Conservation (phyloP, 2,113 vertebrate genomes). For the Bettongia penicillata region DNA sequence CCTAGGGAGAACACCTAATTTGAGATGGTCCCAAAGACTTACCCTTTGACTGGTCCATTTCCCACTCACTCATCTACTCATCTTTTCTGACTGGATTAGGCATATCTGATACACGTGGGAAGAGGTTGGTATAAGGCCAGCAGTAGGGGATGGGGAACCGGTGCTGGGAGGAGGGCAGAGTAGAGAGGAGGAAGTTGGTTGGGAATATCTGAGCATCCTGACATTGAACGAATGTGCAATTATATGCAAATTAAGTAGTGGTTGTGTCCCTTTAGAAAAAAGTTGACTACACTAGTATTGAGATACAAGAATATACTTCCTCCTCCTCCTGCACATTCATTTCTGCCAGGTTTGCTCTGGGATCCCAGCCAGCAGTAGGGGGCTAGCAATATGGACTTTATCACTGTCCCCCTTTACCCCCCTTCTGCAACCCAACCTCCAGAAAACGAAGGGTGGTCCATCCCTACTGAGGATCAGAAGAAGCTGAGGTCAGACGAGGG, state of each 20-base stretch:
- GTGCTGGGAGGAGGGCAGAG: not conserved
- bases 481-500: not conserved
- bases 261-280: constrained; percentile 14
- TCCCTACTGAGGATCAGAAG: constrained; percentile 32
- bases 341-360: not conserved
- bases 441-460: constrained; percentile 26
- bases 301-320: not conserved
- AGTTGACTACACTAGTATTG: not conserved
- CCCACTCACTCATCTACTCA: not conserved
- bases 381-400: not conserved
- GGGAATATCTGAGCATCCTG: constrained; percentile 3
- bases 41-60: not conserved
- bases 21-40: not conserved
- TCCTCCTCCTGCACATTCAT: not conserved
- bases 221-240: constrained; percentile 50
- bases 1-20: not conserved
- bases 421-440: not conserved
- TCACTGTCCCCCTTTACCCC: not conserved
- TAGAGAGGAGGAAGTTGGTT: not conserved
- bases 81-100: not conserved
- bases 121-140: not conserved
- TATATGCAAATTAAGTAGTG: constrained; percentile 39
- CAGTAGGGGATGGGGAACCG: constrained; percentile 2
- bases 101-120: not conserved
- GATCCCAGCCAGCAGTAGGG: not conserved